These are phyloP conservation scores for Mallotus villosus DNA, from an alignment of 2,797 vertebrate genomes.

Conservation along the genomic window DNA sequence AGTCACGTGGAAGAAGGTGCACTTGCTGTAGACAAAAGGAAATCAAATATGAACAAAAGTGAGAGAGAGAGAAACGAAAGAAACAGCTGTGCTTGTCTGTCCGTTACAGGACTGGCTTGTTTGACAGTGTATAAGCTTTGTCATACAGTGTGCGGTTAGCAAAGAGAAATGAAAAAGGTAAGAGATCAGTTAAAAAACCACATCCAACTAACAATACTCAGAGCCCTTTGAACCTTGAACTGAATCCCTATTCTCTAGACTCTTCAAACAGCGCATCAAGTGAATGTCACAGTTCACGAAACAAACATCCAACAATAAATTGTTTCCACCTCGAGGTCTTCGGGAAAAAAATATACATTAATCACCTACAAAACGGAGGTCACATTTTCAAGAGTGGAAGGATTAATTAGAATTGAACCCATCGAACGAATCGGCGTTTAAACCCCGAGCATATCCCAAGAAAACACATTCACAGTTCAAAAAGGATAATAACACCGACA, in stretches of 20 bases:
- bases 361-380: slow-evolving; percentile 12
- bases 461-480: slow-evolving; percentile 50
- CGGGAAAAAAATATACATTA: slow-evolving; percentile 23
- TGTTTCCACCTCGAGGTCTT: slow-evolving; percentile 12
- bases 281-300: slow-evolving; percentile 7
- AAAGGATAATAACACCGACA: slow-evolving; percentile 31
- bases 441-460: slow-evolving; percentile 37
- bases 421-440: slow-evolving; percentile 27
- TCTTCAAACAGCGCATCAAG: slow-evolving; percentile 6
- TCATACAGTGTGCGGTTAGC: slow-evolving; percentile 43
- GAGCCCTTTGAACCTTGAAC: slow-evolving; percentile 38
- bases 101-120: slow-evolving; percentile 46
- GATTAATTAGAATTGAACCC: slow-evolving; percentile 9
- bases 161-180: slow-evolving; percentile 32
- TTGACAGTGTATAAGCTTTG: slow-evolving; percentile 34
- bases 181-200: slow-evolving; percentile 37
- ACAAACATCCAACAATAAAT: slow-evolving; percentile 28
- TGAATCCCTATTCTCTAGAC: slow-evolving; percentile 28
- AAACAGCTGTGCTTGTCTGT: slow-evolving; percentile 50
- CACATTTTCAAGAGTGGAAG: slow-evolving; percentile 17
- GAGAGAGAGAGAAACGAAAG: slow-evolving; percentile 49
- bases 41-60: slow-evolving; percentile 61
- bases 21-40: slow-evolving; percentile 71
- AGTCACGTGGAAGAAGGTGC: slow-evolving; percentile 62
- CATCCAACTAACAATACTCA: slow-evolving; percentile 72